Conservation (phyloP, 2,113 vertebrate species). For the Tetrax tetrax region DNA sequence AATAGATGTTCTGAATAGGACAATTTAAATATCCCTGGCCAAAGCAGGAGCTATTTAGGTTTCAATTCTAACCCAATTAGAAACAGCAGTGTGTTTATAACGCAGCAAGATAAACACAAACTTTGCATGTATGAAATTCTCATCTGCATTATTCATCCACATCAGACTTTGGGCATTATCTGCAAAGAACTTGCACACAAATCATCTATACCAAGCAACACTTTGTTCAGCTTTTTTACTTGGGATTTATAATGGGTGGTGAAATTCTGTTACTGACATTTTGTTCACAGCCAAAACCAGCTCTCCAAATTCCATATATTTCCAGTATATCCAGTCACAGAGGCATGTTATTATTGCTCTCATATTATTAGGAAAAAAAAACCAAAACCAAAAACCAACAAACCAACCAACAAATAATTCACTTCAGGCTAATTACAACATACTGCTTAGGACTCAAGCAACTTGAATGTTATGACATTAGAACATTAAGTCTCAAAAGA, state of each 20-base stretch:
- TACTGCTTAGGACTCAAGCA: not conserved
- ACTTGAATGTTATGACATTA: not conserved
- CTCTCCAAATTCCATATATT: not conserved
- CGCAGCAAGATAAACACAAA: conserved; percentile 12
- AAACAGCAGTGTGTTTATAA: conserved; percentile 21
- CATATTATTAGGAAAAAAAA: not conserved
- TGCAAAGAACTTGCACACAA: not conserved
- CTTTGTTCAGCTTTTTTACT: not conserved
- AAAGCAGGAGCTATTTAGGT: not conserved
- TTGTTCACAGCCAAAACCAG: not conserved
- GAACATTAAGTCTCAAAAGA: not conserved
- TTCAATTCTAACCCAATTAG: conserved; percentile 20
- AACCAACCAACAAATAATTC: not conserved
- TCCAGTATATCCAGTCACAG: not conserved
- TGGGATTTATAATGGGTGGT: not conserved
- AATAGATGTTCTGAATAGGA: not conserved
- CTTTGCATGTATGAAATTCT: conserved; percentile 26
- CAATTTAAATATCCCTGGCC: conserved; percentile 4
- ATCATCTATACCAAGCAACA: conserved; percentile 2
- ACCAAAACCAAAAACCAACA: not conserved
- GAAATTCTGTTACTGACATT: not conserved
- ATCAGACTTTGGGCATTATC: conserved; percentile 18
- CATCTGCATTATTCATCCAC: conserved; percentile 33
- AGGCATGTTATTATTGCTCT: not conserved
- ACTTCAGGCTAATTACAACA: not conserved